Evolutionary conservation across 1,140 invertebrate species (phyloP).

Genomic region (Homarus americanus): DNA sequence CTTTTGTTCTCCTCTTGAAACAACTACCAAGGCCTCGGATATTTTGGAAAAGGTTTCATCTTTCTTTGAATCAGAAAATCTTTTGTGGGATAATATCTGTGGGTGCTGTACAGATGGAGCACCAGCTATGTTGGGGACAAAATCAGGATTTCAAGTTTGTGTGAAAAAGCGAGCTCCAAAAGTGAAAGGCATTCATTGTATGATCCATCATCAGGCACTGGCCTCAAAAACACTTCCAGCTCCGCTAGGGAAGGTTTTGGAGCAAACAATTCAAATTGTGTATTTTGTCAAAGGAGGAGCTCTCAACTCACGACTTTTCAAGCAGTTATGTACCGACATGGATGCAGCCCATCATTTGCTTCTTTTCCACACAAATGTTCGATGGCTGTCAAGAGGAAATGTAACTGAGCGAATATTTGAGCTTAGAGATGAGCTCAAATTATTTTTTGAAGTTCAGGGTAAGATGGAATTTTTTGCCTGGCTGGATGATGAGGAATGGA

Average conservation of each 20-base stretch:
- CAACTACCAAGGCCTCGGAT: slow-evolving; percentile 41
- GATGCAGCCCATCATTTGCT: slow-evolving; percentile 30
- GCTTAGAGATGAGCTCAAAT: slow-evolving; percentile 12
- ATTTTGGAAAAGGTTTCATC: slow-evolving; percentile 43
- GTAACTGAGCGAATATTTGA: slow-evolving; percentile 21
- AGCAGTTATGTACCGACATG: slow-evolving; percentile 23
- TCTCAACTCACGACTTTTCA: slow-evolving; percentile 3
- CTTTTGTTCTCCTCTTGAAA: slow-evolving; percentile 41
- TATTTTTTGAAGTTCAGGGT: slow-evolving; percentile 12
- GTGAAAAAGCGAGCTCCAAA: slow-evolving; percentile 45
- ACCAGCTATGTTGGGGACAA: slow-evolving; percentile 30
- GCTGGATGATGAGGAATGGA: slow-evolving; percentile 22
- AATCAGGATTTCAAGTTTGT: slow-evolving; percentile 37
- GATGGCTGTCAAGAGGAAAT: slow-evolving; percentile 49
- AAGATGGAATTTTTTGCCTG: background rate
- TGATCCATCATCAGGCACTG: background rate
- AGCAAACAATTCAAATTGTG: slow-evolving; percentile 27
- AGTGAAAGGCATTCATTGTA: slow-evolving; percentile 35
- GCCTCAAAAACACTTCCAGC: background rate
- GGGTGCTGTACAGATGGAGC: slow-evolving; percentile 30
- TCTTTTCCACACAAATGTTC: slow-evolving; percentile 46
- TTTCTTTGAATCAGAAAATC: slow-evolving; percentile 53
- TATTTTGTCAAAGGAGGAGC: background rate
- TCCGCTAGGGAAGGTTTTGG: slow-evolving; percentile 10
- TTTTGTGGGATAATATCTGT: slow-evolving; percentile 31